Evolutionary conservation across 2,113 vertebrate species (phyloP), one percentile per base, ranked within the genome.

Genomic region (Herpailurus yagouaroundi): DNA sequence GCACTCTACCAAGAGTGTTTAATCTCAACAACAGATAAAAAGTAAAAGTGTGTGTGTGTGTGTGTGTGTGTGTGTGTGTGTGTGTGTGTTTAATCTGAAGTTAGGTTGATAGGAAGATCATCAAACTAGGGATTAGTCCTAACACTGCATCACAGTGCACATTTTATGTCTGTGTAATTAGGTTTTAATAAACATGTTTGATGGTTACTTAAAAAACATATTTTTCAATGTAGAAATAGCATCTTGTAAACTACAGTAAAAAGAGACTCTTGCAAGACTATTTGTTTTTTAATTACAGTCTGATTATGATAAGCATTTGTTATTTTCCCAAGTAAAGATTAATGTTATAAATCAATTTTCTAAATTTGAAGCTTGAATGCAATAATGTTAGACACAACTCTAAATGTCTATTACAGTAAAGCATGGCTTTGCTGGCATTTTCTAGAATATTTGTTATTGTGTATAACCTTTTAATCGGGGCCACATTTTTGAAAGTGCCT

Each of bases 111-210:
- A 88, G 69, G 84, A 86, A 74, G 90, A 71, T 93, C 91, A 97
- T 98, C 98, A 98, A 97, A 98, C 68, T 89, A 86, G 77, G 91
- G 86, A 98, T 98, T 93, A 97, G 92, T 96, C 93, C 2, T 1
- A 98, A 96, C 27, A 71, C 84, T 84, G 91, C 57, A 98, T 63
- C 91, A 98, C 98, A 98, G 96, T 91, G 81, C 95, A 80, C 95
- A 97, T 93, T 98, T 98, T 97, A 82, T 98, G 92, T 98, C 91
- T 95, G 63, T 97, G 94, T 98, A 97, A 98, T 98, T 98, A 98
- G 95, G 96, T 98, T 98, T 98, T 97, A 98, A 98, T 98, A 98
- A 98, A 97, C 95, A 98, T 95, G 98, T 98, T 98, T 98, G 97
- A 96, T 98, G 96, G 91, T 97, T 98, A 97, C 95, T 98, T 98